A percentile compares a stretch with the other conserved stretches of the same genome.
Evolutionary conservation across 2,888 invertebrate genomes (phyloP).

Genomic region (Aleiodes leptofemur): DNA sequence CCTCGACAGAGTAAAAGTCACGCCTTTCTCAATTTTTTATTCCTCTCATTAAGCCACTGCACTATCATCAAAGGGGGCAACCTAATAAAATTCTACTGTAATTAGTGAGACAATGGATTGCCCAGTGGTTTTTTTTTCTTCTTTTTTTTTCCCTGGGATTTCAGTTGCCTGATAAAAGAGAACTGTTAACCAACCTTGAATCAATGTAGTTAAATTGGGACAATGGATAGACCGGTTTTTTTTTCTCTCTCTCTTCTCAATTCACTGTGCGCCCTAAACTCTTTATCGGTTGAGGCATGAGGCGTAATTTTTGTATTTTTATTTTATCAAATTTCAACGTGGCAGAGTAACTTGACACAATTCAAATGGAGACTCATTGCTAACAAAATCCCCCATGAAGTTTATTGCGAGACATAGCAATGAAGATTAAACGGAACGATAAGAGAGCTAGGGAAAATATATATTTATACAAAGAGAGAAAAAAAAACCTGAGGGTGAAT

Average conservation of each 20-base stretch:
- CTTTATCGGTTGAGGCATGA: no score
- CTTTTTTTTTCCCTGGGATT: constrained; percentile 11
- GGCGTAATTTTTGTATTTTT: no score
- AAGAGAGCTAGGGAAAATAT: no score
- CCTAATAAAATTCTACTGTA: constrained; percentile 42
- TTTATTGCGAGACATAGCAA: background rate
- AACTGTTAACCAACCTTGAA: constrained; percentile 20
- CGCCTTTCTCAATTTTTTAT: constrained; percentile 17
- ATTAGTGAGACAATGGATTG: constrained; percentile 42
- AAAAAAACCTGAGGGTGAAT: no score
- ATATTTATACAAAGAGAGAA: no score
- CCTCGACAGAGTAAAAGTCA: constrained; percentile 1
- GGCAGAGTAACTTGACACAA: no score
- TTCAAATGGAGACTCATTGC: background rate
- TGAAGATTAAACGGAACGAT: no score
- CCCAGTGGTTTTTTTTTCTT: constrained; percentile 11
- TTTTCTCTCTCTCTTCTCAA: background rate
- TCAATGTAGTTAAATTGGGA: constrained; percentile 47
- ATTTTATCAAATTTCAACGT: no score
- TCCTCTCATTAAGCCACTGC: constrained; percentile 33
- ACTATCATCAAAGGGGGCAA: constrained; percentile 30
- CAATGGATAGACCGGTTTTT: constrained; percentile 35
- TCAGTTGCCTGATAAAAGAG: constrained; percentile 36
- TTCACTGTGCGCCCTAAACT: background rate
- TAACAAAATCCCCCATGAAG: background rate